These are phyloP conservation scores for Actinia tenebrosa DNA, from an alignment of 64 coral and sea anemone genomes.

Conservation along the genomic window DNA sequence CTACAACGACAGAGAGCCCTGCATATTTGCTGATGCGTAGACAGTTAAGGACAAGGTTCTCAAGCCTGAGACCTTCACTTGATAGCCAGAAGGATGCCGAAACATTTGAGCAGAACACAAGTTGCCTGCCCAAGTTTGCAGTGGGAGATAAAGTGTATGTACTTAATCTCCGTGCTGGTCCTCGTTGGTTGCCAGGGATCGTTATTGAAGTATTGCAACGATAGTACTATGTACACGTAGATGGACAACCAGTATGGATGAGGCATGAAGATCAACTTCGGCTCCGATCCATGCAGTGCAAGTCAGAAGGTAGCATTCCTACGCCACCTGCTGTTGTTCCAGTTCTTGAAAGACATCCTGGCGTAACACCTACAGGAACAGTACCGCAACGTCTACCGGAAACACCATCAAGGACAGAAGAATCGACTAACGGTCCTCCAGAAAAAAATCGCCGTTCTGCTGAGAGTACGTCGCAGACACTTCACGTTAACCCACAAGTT, in stretches of 20 bases:
- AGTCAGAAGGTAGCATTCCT: not conserved
- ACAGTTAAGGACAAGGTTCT: constrained; percentile 29
- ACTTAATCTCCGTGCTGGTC: constrained; percentile 12
- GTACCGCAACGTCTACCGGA: not conserved
- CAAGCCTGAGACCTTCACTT: constrained; percentile 13
- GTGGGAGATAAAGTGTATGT: constrained; percentile 24
- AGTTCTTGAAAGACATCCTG: not conserved
- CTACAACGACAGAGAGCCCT: constrained; percentile 21
- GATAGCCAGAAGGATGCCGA: constrained; percentile 42
- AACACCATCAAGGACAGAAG: not conserved
- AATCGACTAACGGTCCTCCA: not conserved
- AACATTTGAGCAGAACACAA: constrained; percentile 38
- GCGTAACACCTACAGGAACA: not conserved
- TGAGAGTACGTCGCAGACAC: too few relatives aligned
- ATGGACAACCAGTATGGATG: constrained; percentile 13
- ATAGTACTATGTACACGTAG: constrained; percentile 2
- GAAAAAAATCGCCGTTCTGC: not conserved
- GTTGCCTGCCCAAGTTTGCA: constrained; percentile 2
- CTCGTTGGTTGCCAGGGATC: constrained; percentile 17
- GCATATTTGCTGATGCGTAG: constrained; percentile 33
- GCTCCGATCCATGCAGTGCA: not conserved
- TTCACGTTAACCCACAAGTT: too few relatives aligned
- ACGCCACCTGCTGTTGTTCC: not conserved
- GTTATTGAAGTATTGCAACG: constrained; percentile 25
- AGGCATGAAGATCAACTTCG: constrained; percentile 29